Percentiles rank a stretch among this genome's conserved stretches.
Evolutionary conservation across 2,113 vertebrate species (phyloP).

Genomic region (Carassius gibelio): DNA sequence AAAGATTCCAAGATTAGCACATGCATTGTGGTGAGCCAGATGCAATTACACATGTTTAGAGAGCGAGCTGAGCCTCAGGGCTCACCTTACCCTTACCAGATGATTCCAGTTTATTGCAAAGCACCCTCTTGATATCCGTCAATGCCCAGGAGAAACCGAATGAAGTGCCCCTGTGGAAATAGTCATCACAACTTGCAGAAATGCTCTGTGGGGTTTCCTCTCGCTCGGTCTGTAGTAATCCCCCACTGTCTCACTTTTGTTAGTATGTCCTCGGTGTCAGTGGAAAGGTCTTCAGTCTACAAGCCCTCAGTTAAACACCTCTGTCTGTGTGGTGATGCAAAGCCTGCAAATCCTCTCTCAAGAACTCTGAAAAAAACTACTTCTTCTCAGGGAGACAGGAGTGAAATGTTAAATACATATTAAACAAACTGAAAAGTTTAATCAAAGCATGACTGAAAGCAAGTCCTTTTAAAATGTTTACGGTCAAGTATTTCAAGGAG

Average conservation of each 20-base stretch:
- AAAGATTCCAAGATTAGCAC: slow-evolving; percentile 12
- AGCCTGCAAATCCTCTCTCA: neutral
- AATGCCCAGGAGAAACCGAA: slow-evolving; percentile 20
- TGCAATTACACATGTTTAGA: slow-evolving; percentile 25
- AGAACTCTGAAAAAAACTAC: neutral
- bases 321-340: neutral
- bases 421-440: neutral
- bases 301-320: slow-evolving; percentile 21
- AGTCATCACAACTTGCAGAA: slow-evolving; percentile 46
- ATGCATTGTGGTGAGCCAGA: slow-evolving; percentile 27
- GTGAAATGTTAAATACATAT: neutral
- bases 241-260: slow-evolving; percentile 53
- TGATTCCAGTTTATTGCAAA: slow-evolving; percentile 21
- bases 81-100: slow-evolving; percentile 48
- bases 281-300: slow-evolving; percentile 5
- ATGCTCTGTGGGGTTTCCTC: slow-evolving; percentile 32
- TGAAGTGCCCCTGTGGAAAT: slow-evolving; percentile 22
- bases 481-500: neutral
- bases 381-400: neutral
- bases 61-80: neutral
- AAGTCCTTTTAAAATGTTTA: neutral
- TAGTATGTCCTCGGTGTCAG: slow-evolving; percentile 58
- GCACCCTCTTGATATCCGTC: slow-evolving; percentile 7
- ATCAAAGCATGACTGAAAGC: neutral
- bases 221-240: slow-evolving; percentile 28